Base-by-base conservation (phyloP, 2,888 invertebrate species). In the Tryphoninae sp. region DNA sequence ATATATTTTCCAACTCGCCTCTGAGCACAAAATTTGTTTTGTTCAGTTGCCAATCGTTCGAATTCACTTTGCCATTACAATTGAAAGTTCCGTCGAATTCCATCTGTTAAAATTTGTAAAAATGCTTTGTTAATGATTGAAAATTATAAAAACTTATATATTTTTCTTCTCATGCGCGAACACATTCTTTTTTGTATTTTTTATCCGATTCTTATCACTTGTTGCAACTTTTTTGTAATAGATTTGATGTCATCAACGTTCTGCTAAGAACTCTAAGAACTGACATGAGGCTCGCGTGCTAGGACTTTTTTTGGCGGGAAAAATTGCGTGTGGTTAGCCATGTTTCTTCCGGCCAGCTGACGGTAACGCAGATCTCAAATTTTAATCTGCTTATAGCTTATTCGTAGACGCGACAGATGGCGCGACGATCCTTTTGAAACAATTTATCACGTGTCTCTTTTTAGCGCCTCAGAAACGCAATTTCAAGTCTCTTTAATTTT, bases 51-150 rank as follows among this genome's bases (percentile, higher is more conserved):
- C 89, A 90, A 82, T 91, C 90, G 33, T 89, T 87, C 1, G 81
- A 73, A 77, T 90, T 90, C 9, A 91, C 89, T 84, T 89, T 91
- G 65, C 91, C 91, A 67, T 80, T 86, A 69, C 91, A 91, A 82
- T 88, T 85, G 49, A 89, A 90, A 6, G 84, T 88, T 33, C 77
- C 83, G 55, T 81, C 75, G 9, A 84, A 68, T 80, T 87, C 83
- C 89, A 89, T 90, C 71, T 86, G 58, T 58, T 42, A 55, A 82
- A 79, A 61, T 58, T 33, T 2, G n/a, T 1, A 1, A 40, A 67
- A 49, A 53, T 71, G 26, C 3, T 11, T 33, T 33, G 6, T 33
- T 33, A 33, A 11, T 4, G 49, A 33, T 6, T 6, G 1, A 19
- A n/a, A 2, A 11, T 4, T 11, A 3, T 42, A 55, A 8, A 8